These are phyloP conservation scores for Ochotona princeps DNA, from an alignment of 2,113 vertebrate species.

Conservation along the genomic window DNA sequence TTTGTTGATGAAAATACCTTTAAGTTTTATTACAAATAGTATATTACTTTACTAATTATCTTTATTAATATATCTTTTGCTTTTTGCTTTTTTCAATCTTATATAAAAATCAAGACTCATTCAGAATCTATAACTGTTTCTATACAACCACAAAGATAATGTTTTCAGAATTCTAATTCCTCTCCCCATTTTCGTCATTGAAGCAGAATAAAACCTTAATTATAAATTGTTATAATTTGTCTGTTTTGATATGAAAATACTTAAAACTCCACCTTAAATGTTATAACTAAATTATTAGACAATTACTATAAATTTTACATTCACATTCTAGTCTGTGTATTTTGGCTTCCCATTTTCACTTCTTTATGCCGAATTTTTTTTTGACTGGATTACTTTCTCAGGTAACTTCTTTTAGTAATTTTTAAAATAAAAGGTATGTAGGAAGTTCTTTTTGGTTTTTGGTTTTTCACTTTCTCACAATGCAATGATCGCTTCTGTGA, in stretches of 20 bases:
- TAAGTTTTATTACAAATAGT: background rate
- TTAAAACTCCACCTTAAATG: background rate
- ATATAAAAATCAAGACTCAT: background rate
- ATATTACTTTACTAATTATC: background rate
- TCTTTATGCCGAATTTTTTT: slow-evolving; percentile 48
- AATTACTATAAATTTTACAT: background rate
- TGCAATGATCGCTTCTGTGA: background rate
- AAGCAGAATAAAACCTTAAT: slow-evolving; percentile 39
- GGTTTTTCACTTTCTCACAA: slow-evolving; percentile 7
- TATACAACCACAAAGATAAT: background rate
- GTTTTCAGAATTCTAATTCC: background rate
- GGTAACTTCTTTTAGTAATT: background rate
- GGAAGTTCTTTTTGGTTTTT: background rate
- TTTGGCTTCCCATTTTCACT: background rate
- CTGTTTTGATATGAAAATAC: background rate
- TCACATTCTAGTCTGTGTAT: background rate
- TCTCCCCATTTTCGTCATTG: background rate
- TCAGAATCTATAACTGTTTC: background rate
- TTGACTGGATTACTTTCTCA: slow-evolving; percentile 6
- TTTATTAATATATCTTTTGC: background rate
- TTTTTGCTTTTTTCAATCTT: background rate
- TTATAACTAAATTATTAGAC: background rate
- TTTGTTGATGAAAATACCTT: background rate
- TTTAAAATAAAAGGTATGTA: background rate
- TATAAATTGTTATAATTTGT: background rate